These are phyloP conservation scores for Hemithea aestivaria DNA, from an alignment of 2,888 invertebrate genomes.

Conservation along the genomic window DNA sequence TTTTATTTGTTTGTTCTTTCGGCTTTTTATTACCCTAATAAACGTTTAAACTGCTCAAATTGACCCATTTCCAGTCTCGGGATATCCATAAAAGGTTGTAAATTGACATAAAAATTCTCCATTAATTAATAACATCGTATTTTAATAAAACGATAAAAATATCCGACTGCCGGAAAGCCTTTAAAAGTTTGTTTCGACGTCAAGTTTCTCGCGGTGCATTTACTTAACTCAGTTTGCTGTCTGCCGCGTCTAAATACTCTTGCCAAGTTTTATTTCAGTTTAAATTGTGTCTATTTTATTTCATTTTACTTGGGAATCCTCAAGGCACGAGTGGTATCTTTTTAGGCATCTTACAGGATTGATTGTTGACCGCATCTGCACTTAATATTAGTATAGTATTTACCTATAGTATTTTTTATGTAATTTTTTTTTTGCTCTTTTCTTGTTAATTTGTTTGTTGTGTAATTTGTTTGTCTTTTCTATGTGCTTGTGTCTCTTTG, in stretches of 20 bases:
- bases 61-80: conserved; percentile 35
- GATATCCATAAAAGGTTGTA: conserved; percentile 38
- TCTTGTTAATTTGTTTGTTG: no score
- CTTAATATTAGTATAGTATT: no score
- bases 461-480: no score
- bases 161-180: conserved; percentile 8
- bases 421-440: no score
- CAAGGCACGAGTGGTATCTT: no score
- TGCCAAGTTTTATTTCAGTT: conserved; percentile 1
- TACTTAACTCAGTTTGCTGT: conserved; percentile 6
- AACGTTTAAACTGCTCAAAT: conserved; percentile 42
- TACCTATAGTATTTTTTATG: no score
- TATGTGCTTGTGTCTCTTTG: no score
- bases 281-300: no score
- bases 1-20: conserved; percentile 42
- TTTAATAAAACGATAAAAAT: conserved; percentile 32
- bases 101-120: conserved; percentile 43
- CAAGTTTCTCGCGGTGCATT: conserved; percentile 23
- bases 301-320: no score
- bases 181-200: conserved; percentile 9
- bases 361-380: no score
- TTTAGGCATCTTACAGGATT: no score
- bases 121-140: conserved; percentile 45
- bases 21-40: conserved; percentile 39
- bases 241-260: conserved; percentile 6